These are phyloP conservation scores for Tenthredo notha DNA, from an alignment of 2,888 invertebrate genomes.

Conservation along the genomic window DNA sequence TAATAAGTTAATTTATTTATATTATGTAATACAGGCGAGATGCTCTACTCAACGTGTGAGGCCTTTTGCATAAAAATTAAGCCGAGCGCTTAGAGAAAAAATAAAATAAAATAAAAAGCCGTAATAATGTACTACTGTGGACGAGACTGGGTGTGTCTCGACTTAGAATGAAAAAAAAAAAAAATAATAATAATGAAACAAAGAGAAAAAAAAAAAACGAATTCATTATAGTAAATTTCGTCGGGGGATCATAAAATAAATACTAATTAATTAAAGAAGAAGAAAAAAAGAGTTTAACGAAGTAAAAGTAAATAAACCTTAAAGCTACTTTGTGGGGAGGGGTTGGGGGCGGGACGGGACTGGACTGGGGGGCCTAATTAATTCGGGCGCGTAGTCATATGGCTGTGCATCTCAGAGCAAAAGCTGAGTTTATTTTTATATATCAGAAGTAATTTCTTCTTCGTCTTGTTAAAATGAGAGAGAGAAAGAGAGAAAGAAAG, in stretches of 20 bases:
- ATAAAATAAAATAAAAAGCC: conserved; percentile 47
- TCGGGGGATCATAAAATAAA: conserved; percentile 25
- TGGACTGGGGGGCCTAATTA: conserved; percentile 34
- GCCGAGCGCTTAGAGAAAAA: conserved; percentile 62
- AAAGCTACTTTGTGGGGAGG: conserved; percentile 22
- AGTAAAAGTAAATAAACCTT: conserved; percentile 38
- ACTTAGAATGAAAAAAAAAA: background rate
- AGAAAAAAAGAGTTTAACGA: background rate
- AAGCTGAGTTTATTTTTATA: conserved; percentile 53
- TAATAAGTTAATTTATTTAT: conserved; percentile 78
- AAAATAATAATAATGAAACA: background rate
- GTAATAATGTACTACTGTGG: conserved; percentile 51
- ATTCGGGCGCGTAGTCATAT: conserved; percentile 73
- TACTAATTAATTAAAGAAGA: conserved; percentile 1
- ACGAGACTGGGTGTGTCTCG: conserved; percentile 59
- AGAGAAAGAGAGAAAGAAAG: conserved; percentile 54
- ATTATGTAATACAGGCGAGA: conserved; percentile 66
- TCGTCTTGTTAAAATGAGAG: conserved; percentile 71
- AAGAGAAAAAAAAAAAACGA: background rate
- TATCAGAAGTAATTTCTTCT: conserved; percentile 65
- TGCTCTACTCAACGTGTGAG: conserved; percentile 68
- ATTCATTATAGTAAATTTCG: conserved; percentile 10
- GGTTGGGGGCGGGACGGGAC: background rate
- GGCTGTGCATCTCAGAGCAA: conserved; percentile 77
- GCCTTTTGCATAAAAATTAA: conserved; percentile 76